Evolutionary conservation across 2,113 vertebrate genomes (phyloP).

Genomic region (Paedocypris sp.): DNA sequence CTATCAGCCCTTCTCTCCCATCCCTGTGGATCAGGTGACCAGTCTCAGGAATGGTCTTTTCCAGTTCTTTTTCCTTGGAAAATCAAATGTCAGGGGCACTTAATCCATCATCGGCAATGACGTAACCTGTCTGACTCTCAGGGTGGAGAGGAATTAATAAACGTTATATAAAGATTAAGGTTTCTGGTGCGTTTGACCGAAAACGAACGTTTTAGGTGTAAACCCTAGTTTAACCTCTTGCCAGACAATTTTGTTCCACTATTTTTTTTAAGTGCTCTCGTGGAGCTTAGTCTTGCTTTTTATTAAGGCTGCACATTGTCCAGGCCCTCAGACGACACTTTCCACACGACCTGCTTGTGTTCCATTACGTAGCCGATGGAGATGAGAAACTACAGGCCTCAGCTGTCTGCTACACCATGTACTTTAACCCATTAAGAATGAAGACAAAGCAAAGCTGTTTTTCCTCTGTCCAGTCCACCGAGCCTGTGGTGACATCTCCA

Average conservation of each 20-base stretch:
- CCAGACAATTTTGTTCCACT: background rate
- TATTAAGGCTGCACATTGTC: conserved; percentile 43
- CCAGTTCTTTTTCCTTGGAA: background rate
- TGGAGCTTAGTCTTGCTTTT: conserved; percentile 48
- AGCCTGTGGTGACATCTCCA: conserved; percentile 2
- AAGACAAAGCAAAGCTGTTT: conserved; percentile 16
- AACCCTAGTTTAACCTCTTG: background rate
- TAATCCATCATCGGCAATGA: background rate
- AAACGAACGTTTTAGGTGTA: background rate
- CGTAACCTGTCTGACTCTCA: background rate
- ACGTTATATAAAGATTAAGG: background rate
- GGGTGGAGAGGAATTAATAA: background rate
- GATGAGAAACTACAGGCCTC: conserved; percentile 1
- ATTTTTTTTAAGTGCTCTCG: conserved; percentile 32
- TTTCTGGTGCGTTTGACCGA: background rate
- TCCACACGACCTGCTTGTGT: conserved; percentile 17
- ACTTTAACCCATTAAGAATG: background rate
- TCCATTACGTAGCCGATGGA: background rate
- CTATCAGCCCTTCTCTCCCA: background rate
- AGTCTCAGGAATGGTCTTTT: background rate
- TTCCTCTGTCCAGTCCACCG: background rate
- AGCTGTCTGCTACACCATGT: background rate
- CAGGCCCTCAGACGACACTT: background rate
- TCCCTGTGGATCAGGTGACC: conserved; percentile 26
- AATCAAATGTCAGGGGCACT: background rate